Percentiles rank a stretch among this genome's conserved stretches.
These are phyloP conservation scores for Suillia variegata DNA, from an alignment of 2,888 invertebrate species.

Conservation along the genomic window DNA sequence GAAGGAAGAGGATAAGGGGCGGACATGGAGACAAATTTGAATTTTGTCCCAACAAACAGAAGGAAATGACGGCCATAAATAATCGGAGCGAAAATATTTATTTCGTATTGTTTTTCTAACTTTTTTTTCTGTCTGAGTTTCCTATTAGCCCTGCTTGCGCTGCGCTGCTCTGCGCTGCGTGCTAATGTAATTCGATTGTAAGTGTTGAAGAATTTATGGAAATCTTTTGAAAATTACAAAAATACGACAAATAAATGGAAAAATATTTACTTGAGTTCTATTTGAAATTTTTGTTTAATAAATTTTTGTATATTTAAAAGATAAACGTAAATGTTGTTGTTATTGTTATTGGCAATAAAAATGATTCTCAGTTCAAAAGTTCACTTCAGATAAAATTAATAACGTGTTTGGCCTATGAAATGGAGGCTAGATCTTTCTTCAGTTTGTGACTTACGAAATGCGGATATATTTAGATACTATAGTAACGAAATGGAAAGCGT, in stretches of 20 bases:
- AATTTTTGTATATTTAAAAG: neutral
- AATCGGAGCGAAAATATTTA: neutral
- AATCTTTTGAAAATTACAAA: too few relatives aligned
- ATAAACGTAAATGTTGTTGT: neutral
- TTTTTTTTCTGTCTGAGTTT: neutral
- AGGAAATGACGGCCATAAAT: constrained; percentile 21
- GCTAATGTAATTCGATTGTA: neutral
- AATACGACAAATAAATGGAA: neutral
- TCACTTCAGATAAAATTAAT: neutral
- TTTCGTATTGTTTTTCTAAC: neutral
- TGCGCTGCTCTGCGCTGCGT: too few relatives aligned
- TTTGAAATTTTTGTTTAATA: neutral
- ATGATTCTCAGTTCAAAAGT: neutral
- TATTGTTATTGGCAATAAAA: too few relatives aligned
- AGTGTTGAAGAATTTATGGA: neutral
- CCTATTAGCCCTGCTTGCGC: neutral
- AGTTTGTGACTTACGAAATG: neutral
- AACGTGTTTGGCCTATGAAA: neutral
- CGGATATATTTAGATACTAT: neutral
- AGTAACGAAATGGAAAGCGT: neutral
- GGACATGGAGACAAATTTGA: neutral
- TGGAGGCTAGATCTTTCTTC: neutral
- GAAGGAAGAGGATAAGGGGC: too few relatives aligned
- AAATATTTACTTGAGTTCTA: neutral
- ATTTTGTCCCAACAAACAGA: constrained; percentile 10